Evolutionary conservation across 2,113 vertebrate genomes (phyloP).

Genomic region (Perca fluviatilis): DNA sequence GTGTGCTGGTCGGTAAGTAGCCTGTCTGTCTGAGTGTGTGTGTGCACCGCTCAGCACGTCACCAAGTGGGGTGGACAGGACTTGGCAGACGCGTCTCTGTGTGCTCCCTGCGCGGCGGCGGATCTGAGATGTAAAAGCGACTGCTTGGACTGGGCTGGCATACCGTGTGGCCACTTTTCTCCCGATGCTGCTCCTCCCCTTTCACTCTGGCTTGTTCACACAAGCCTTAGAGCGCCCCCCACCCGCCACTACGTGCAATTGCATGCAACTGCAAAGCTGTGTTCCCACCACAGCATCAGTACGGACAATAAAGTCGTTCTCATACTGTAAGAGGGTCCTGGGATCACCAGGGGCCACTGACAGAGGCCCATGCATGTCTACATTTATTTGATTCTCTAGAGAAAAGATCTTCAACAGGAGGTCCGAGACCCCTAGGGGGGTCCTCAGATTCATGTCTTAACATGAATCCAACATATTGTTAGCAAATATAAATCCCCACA

Average conservation of each 20-base stretch:
- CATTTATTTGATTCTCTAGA: not conserved
- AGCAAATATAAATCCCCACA: too few species aligned
- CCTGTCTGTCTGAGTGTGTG: conserved; percentile 51
- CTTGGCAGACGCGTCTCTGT: conserved; percentile 65
- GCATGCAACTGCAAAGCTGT: conserved; percentile 32
- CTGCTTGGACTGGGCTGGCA: conserved; percentile 71
- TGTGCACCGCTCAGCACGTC: conserved; percentile 47
- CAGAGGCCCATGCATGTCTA: not conserved
- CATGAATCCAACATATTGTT: too few species aligned
- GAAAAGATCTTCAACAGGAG: too few species aligned
- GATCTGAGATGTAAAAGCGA: conserved; percentile 70
- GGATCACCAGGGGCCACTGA: not conserved
- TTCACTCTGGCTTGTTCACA: conserved; percentile 54
- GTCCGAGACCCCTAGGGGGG: too few species aligned
- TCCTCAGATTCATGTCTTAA: too few species aligned
- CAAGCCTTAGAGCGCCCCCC: conserved; percentile 78
- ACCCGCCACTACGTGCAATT: conserved; percentile 42
- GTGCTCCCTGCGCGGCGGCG: conserved; percentile 58
- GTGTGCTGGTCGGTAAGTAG: conserved; percentile 34
- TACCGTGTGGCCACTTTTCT: conserved; percentile 86
- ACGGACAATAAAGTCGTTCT: not conserved
- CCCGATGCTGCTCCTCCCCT: conserved; percentile 83
- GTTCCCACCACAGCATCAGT: not conserved
- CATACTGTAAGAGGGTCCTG: not conserved
- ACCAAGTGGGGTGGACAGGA: conserved; percentile 58